A percentile compares a stretch with the other conserved stretches of the same genome.
phyloP scores from a whole-genome alignment of 2,797 vertebrate genomes.

The Schizopygopsis pylzovi region DNA sequence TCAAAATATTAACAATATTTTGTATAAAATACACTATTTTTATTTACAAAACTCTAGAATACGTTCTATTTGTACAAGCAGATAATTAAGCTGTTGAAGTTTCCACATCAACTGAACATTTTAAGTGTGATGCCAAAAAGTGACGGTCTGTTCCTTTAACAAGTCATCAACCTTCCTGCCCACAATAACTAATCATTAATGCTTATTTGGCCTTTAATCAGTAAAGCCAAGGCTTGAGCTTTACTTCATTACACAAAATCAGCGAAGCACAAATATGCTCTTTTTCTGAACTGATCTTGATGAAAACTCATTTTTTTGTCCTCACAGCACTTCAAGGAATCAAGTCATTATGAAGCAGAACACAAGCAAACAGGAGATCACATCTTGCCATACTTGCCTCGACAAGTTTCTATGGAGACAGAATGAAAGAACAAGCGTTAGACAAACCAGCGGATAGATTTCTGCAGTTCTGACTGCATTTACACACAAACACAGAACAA shows the following conservation, averaged over 20 bases:
- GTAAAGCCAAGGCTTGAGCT: conserved; percentile 32
- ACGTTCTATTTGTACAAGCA: neutral
- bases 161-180: conserved; percentile 55
- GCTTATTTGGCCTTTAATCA: conserved; percentile 25
- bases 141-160: conserved; percentile 37
- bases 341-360: conserved; percentile 74
- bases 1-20: neutral
- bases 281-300: conserved; percentile 46
- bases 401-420: conserved; percentile 97
- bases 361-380: conserved; percentile 71
- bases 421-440: conserved; percentile 84
- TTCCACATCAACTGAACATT: neutral
- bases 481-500: conserved; percentile 37
- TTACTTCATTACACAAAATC: conserved; percentile 43
- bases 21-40: neutral
- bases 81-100: neutral
- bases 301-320: conserved; percentile 30
- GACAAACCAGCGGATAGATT: conserved; percentile 61
- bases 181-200: conserved; percentile 50
- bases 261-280: conserved; percentile 25
- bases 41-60: neutral
- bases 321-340: conserved; percentile 29
- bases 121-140: conserved; percentile 25
- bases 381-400: conserved; percentile 93
- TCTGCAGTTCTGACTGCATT: conserved; percentile 44